Evolutionary conservation across 2,113 vertebrate species (phyloP), one percentile per base, ranked within the genome.

Genomic region (Chrysemys picta): DNA sequence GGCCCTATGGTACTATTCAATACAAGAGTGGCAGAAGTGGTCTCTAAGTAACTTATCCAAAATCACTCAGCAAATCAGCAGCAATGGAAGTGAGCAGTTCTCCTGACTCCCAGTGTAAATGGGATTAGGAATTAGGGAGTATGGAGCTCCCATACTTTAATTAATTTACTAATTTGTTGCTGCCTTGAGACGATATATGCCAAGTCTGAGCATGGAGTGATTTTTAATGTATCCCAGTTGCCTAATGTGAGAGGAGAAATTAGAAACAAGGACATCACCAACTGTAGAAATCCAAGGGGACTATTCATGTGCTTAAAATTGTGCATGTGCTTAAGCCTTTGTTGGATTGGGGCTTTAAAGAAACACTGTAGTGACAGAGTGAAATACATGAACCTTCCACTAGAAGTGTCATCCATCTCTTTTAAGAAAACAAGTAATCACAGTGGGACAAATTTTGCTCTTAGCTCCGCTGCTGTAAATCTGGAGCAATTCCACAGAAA

Each of bases 181-280:
- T 45, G 1, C 52, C 45, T 47, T 4, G 14, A 54, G 5, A 10
- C 2, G 17, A 0, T 54, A 24, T 1, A 4, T 47, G 0, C 2
- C 0, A 45, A 1, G 0, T 31, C 53, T 54, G 17, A 25, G 1
- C 47, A 12, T 0, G 10, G 38, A 0, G 42, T 2, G 79, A 54
- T 35, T 50, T 72, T 72, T 11, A 49, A 22, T 0, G 38, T 0
- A 8, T 0, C 6, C 22, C 2, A 1, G 12, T 2, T 65, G 2
- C 47, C 62, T 62, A 5, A 3, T 0, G 14, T 31, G 47, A 7
- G 5, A 0, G 84, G 72, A 82, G 75, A 22, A 91, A 76, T 76
- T 1, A 21, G 59, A 80, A 88, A n/a, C 57, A 42, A 76, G 75
- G 52, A 45, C 45, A 5, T 0, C 52, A 2, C 56, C 42, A 1